Evolutionary conservation across 1,140 invertebrate genomes (phyloP).

Genomic region (Temnothorax nylanderi): DNA sequence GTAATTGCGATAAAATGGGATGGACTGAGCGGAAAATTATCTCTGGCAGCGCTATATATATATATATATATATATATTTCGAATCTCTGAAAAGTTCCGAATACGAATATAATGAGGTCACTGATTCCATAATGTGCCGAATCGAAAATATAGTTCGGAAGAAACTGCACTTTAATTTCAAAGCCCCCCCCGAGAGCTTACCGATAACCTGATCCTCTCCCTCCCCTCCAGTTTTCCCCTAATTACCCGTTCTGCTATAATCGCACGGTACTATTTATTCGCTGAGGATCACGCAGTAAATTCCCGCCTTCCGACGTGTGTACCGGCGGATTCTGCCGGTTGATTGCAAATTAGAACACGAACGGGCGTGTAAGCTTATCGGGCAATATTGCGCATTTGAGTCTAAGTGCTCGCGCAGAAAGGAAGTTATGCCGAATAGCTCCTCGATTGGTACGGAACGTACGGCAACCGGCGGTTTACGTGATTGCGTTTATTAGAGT

Average conservation of each 20-base stretch:
- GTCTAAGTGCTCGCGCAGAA: conserved; percentile 45
- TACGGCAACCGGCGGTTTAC: neutral
- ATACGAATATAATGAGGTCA: conserved; percentile 44
- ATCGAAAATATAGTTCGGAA: neutral
- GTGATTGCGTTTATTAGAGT: conserved; percentile 22
- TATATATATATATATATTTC: neutral
- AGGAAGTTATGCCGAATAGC: conserved; percentile 50
- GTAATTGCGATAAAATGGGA: conserved; percentile 1
- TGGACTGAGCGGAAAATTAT: neutral
- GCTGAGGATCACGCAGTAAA: conserved; percentile 55
- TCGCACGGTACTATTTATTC: conserved; percentile 60
- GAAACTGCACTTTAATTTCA: conserved; percentile 46
- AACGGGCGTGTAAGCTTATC: conserved; percentile 67
- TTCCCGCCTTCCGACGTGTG: conserved; percentile 59
- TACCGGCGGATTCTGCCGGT: conserved; percentile 53
- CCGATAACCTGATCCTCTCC: neutral
- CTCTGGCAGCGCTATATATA: neutral
- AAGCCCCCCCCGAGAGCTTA: neutral
- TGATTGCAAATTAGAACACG: conserved; percentile 71
- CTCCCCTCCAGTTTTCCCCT: conserved; percentile 19
- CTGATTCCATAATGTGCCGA: conserved; percentile 40
- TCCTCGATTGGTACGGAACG: conserved; percentile 34
- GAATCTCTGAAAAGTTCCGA: conserved; percentile 10
- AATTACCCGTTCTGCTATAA: conserved; percentile 62
- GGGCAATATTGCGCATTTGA: conserved; percentile 64